Conservation (phyloP, 2,797 vertebrate species). For the Harpagifer antarcticus region DNA sequence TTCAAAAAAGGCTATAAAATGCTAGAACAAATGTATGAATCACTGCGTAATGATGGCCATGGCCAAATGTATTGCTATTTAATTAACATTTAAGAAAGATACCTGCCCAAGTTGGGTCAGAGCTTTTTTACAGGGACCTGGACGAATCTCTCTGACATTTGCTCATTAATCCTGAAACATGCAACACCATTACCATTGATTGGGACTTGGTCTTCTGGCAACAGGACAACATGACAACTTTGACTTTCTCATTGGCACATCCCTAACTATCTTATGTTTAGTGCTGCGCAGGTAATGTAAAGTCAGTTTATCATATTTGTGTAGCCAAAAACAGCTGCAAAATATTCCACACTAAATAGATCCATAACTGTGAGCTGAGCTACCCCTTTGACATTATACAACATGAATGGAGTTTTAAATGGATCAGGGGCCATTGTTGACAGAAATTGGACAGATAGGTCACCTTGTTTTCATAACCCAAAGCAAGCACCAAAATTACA, state of each 20-base stretch:
- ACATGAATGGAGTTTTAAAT: background rate
- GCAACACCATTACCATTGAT: background rate
- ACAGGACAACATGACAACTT: background rate
- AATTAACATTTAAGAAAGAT: too few species aligned
- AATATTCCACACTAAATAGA: background rate
- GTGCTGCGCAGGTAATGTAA: background rate
- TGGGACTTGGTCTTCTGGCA: background rate
- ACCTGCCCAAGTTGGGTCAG: background rate
- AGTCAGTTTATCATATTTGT: background rate
- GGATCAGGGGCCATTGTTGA: conserved; percentile 1
- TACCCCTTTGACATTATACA: background rate
- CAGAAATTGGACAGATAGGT: background rate
- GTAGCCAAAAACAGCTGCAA: conserved; percentile 5
- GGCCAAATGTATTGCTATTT: background rate
- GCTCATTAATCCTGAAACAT: background rate
- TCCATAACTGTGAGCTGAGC: background rate
- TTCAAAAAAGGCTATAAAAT: background rate
- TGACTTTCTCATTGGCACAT: background rate
- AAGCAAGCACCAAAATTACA: background rate
- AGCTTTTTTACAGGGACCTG: background rate
- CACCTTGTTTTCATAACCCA: background rate
- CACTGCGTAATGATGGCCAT: background rate
- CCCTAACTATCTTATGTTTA: background rate
- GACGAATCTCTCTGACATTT: too few species aligned
- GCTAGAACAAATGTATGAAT: background rate